Conservation (phyloP, 2,113 vertebrate species). For the Ceratotherium simum region DNA sequence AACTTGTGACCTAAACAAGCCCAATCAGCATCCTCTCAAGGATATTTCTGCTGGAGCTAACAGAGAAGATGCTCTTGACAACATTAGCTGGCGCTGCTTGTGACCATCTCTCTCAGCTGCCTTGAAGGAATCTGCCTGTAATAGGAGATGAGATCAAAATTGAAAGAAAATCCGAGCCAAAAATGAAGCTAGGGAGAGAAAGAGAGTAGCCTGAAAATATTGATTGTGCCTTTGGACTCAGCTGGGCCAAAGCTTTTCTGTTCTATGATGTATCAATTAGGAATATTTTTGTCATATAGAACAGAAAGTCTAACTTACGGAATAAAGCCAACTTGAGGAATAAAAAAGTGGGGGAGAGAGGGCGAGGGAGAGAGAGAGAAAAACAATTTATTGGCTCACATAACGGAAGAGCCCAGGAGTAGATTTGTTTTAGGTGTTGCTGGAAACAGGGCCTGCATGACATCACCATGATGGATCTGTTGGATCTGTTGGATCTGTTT, state of each 20-base stretch:
- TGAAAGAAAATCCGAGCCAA: background rate
- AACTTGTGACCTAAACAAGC: background rate
- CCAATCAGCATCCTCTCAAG: background rate
- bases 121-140: background rate
- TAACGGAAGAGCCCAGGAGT: background rate
- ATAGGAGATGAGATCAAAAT: background rate
- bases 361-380: background rate
- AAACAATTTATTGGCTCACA: background rate
- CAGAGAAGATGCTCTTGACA: background rate
- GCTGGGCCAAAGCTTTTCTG: background rate
- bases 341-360: background rate
- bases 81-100: background rate
- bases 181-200: background rate
- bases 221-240: background rate
- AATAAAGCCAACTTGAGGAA: slow-evolving; percentile 12
- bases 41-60: background rate
- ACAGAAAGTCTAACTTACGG: background rate
- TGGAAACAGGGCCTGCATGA: background rate
- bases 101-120: background rate
- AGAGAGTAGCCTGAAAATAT: background rate
- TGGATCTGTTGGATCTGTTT: background rate
- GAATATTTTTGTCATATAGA: slow-evolving; percentile 21
- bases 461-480: background rate
- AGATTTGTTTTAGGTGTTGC: background rate
- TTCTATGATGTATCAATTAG: background rate